Percentiles rank a stretch among this genome's conserved stretches.
Evolutionary conservation across 2,888 invertebrate genomes (phyloP).

Genomic region (Malacosoma neustria): DNA sequence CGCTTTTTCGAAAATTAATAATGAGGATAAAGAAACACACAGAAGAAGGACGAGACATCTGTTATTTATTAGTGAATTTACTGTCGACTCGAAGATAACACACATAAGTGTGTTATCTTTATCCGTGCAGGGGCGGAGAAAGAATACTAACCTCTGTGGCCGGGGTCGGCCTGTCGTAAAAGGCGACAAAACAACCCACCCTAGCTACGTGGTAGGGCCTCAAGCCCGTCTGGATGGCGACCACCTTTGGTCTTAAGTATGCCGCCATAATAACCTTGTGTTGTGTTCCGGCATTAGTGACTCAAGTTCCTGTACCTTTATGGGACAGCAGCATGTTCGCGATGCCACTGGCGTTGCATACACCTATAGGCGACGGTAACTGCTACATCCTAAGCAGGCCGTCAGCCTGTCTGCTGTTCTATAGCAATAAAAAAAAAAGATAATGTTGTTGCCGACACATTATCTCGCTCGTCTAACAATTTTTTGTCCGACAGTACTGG

Average conservation of each 20-base stretch:
- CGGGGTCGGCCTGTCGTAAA: too few species aligned
- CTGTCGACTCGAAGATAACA: conserved; percentile 7
- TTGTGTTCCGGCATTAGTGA: too few species aligned
- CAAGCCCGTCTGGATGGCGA: too few species aligned
- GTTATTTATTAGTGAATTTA: conserved; percentile 7
- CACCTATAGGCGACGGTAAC: background rate
- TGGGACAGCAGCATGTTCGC: background rate
- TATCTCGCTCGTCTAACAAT: conserved; percentile 18
- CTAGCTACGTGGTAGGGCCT: too few species aligned
- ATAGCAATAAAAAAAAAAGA: background rate
- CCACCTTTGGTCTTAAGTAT: too few species aligned
- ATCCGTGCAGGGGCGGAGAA: too few species aligned
- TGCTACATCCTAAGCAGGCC: background rate
- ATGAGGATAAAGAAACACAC: background rate
- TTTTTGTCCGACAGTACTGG: background rate
- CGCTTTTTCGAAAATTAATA: conserved; percentile 7
- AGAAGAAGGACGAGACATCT: background rate
- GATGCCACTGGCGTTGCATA: background rate
- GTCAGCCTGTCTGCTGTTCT: background rate
- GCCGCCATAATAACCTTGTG: too few species aligned
- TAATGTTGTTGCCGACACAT: conserved; percentile 10
- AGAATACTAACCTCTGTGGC: too few species aligned
- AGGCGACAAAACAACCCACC: too few species aligned
- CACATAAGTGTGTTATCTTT: conserved; percentile 10
- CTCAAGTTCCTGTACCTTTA: too few species aligned